Evolutionary conservation across 2,888 invertebrate species (phyloP), one percentile per base, ranked within the genome.

Genomic region (Sarcophaga subvicina): DNA sequence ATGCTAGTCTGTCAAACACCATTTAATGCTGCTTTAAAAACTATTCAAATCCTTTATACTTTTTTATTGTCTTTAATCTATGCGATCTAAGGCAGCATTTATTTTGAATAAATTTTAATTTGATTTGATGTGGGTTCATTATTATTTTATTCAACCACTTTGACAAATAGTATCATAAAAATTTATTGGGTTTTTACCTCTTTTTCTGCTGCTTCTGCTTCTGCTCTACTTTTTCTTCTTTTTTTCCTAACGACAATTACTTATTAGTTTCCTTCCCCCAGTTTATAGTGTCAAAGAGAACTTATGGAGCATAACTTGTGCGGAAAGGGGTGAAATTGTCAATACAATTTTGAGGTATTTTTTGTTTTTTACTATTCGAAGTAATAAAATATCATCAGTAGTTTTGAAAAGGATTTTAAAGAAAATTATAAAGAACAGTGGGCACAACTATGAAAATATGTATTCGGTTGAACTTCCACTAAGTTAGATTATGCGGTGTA

Each of bases 51-150:
- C 20, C 12, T 27, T 62, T 63, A 14, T 22, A 4, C 20, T 17
- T 63, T 49, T 54, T 49, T 54, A 63, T 71, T 71, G 63, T 62
- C 63, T 70, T 54, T 27, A 79, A 79, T 63, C 71, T 79, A 27
- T 22, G 62, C 17, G 22, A 70, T 62, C 45, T 49, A 25, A 47
- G 49, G 14, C 22, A 62, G 62, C 17, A 12, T 22, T 14, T 63
- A 12, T 63, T 62, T 47, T 12, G 25, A 49, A 25, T 37, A 37
- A 12, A 20, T 63, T 14, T 17, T 45, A 1, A 27, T 45, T 17
- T 10, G 10, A 49, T 47, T 63, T 49, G n/a, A 17, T n/a, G 25
- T 20, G 45, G 20, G 47, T 22, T 47, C 45, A 45, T 10, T 45
- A 17, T 47, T 47, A n/a, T 69, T 17, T 66, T 37, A 2, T 27